Evolutionary conservation across 2,113 vertebrate genomes (phyloP).

Genomic region (Mormoops blainvillei): DNA sequence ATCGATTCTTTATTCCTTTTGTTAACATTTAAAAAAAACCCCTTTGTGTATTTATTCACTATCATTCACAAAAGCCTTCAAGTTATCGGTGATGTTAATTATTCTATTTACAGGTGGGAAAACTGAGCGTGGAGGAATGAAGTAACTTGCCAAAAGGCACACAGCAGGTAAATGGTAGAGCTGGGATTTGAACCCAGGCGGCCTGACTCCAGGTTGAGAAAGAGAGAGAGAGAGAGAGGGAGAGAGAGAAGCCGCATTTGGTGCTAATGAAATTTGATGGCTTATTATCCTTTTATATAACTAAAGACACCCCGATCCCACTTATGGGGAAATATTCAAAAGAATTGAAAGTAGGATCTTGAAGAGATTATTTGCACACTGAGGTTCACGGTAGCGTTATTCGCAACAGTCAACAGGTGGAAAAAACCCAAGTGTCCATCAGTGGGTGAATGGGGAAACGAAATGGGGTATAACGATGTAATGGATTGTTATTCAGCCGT

Average conservation of each 20-base stretch:
- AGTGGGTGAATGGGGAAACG: not conserved
- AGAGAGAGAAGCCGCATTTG: not conserved
- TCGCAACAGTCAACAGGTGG: not conserved
- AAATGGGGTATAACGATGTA: too few species aligned
- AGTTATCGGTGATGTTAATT: not conserved
- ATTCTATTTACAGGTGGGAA: not conserved
- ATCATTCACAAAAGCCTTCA: not conserved
- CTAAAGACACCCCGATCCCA: not conserved
- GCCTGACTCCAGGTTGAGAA: not conserved
- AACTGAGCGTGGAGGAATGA: not conserved
- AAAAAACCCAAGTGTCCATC: not conserved
- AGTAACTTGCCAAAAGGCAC: not conserved
- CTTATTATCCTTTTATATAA: not conserved
- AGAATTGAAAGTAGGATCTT: not conserved
- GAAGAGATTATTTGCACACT: not conserved
- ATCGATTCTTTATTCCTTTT: not conserved
- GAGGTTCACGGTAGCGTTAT: not conserved
- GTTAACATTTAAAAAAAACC: not conserved
- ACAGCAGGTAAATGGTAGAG: not conserved
- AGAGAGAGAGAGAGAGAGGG: not conserved
- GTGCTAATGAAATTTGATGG: too few species aligned
- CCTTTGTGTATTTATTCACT: not conserved
- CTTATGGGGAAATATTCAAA: not conserved
- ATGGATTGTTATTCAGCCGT: not conserved
- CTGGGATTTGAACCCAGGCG: not conserved